Evolutionary conservation across 1,140 invertebrate genomes (phyloP).

Genomic region (Drosophila guanche): DNA sequence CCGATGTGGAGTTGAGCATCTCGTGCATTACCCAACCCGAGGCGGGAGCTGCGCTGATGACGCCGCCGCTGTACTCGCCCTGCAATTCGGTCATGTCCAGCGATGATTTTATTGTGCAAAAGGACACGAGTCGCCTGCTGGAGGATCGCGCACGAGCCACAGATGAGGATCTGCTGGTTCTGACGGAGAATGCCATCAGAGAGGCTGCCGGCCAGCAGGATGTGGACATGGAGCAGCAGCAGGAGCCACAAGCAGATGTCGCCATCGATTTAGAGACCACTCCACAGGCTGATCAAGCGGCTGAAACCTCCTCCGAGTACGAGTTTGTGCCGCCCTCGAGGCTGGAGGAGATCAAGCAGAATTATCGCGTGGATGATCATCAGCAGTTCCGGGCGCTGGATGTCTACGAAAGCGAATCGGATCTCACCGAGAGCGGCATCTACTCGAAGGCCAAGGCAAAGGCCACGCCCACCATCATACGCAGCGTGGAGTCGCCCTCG

Average conservation of each 20-base stretch:
- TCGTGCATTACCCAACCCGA: conserved; percentile 8
- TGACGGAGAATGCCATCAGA: conserved; percentile 65
- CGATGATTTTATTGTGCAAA: conserved; percentile 80
- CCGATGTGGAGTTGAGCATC: conserved; percentile 50
- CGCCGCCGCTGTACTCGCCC: conserved; percentile 50
- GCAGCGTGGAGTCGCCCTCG: conserved; percentile 51
- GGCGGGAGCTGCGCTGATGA: not conserved
- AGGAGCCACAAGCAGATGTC: not conserved
- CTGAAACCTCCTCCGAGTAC: conserved; percentile 55
- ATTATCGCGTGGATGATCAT: conserved; percentile 67
- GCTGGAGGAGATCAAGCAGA: conserved; percentile 55
- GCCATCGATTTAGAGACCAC: too few species aligned
- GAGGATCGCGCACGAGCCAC: conserved; percentile 54
- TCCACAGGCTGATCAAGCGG: not conserved
- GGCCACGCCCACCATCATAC: conserved; percentile 58
- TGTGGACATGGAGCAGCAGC: not conserved
- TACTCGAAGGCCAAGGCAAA: conserved; percentile 68
- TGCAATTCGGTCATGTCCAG: conserved; percentile 69
- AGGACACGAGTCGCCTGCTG: conserved; percentile 62
- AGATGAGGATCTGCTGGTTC: conserved; percentile 68
- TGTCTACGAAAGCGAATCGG: conserved; percentile 81
- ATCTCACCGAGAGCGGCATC: conserved; percentile 73
- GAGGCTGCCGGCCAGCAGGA: conserved; percentile 28
- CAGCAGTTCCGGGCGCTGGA: conserved; percentile 74
- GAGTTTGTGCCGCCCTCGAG: conserved; percentile 68